Percentiles rank a stretch among this genome's conserved stretches.
phyloP scores from a whole-genome alignment of 2,797 vertebrate genomes.

The Alfaro cultratus region DNA sequence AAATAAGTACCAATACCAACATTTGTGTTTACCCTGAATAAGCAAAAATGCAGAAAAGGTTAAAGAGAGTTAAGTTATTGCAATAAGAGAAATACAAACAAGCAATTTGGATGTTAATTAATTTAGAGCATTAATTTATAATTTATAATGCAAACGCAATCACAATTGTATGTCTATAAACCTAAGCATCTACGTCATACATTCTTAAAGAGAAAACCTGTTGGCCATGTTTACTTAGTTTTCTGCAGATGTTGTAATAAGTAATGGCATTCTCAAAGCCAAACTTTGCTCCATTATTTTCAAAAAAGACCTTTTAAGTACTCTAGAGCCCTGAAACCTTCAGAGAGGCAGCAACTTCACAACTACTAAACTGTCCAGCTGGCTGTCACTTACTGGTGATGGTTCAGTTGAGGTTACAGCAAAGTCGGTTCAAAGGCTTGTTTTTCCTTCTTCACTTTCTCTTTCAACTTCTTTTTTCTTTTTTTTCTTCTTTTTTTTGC shows the following conservation, averaged over 20 bases:
- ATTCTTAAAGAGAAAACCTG: not conserved
- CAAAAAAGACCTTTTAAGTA: constrained; percentile 44
- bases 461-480: not conserved
- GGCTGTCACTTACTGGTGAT: constrained; percentile 64
- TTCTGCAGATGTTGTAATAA: constrained; percentile 12
- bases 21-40: not conserved
- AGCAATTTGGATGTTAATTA: not conserved
- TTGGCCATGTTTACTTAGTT: not conserved
- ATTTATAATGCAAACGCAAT: not conserved
- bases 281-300: constrained; percentile 46
- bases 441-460: constrained; percentile 31
- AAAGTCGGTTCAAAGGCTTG: constrained; percentile 37
- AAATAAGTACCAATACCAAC: not conserved
- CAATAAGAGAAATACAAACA: not conserved
- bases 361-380: constrained; percentile 65
- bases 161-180: not conserved
- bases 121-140: no score
- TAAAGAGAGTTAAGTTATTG: not conserved
- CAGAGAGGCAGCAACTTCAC: constrained; percentile 54
- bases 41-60: not conserved
- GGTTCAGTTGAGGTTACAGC: constrained; percentile 64
- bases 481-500: constrained; percentile 24
- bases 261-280: constrained; percentile 12
- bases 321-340: constrained; percentile 27
- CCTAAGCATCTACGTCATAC: not conserved